Percentiles rank a stretch among this genome's conserved stretches.
Conservation (phyloP, 2,113 vertebrate genomes). For the Malurus elegans region DNA sequence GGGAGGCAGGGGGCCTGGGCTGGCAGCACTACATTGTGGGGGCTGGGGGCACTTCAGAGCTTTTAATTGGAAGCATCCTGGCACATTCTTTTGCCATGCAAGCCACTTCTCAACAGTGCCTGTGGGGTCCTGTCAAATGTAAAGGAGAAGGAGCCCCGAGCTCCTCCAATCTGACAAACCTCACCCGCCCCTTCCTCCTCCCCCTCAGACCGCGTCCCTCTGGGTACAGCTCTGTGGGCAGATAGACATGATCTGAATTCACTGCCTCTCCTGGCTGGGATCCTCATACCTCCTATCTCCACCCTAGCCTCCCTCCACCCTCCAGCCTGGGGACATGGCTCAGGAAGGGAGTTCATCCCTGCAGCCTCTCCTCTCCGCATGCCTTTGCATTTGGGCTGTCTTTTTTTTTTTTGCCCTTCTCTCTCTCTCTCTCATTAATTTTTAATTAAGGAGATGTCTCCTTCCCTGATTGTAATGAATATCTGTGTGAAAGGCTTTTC, state of each 20-base stretch:
- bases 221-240: constrained; percentile 27
- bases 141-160: constrained; percentile 11
- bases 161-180: constrained; percentile 31
- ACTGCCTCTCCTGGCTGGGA: neutral
- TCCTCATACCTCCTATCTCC: neutral
- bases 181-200: constrained; percentile 49
- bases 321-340: neutral
- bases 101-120: constrained; percentile 4
- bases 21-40: neutral
- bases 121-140: constrained; percentile 45
- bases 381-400: constrained; percentile 19
- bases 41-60: neutral
- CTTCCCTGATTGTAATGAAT: constrained; percentile 50
- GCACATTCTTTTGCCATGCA: constrained; percentile 9
- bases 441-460: constrained; percentile 70
- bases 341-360: constrained; percentile 1
- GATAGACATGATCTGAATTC: constrained; percentile 54
- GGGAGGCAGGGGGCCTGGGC: neutral
- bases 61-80: constrained; percentile 39
- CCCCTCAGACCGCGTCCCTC: constrained; percentile 15
- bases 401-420: neutral
- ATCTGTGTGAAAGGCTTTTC: constrained; percentile 63
- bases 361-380: constrained; percentile 35
- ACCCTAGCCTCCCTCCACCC: neutral
- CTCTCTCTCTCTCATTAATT: constrained; percentile 53